These are phyloP conservation scores for Dusona sp. DNA, from an alignment of 2,888 invertebrate species.

Conservation along the genomic window DNA sequence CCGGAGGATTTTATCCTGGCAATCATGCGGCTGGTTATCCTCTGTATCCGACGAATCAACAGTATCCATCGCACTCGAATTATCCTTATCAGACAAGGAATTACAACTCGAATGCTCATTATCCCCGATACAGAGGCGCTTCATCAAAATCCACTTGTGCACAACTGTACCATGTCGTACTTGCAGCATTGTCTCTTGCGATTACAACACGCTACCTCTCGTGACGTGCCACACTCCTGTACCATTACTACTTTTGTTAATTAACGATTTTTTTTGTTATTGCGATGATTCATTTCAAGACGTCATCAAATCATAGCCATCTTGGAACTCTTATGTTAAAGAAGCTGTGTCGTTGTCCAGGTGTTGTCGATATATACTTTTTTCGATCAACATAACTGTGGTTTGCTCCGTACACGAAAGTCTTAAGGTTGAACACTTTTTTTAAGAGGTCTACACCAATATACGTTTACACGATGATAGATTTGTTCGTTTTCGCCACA, in stretches of 20 bases:
- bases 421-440: background rate
- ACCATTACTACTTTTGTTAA: background rate
- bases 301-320: background rate
- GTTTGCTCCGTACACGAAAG: background rate
- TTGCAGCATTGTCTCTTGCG: conserved; percentile 64
- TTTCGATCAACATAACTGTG: background rate
- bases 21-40: conserved; percentile 65
- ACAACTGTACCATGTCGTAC: conserved; percentile 58
- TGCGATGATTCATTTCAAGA: background rate
- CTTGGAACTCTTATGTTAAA: background rate
- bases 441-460: background rate
- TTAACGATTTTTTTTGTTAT: background rate
- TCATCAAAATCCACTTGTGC: conserved; percentile 54
- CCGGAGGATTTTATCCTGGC: conserved; percentile 69
- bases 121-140: conserved; percentile 69
- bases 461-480: background rate
- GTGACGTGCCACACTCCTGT: conserved; percentile 54
- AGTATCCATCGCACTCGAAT: conserved; percentile 74
- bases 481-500: background rate
- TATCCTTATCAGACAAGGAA: conserved; percentile 74
- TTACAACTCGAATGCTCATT: conserved; percentile 72
- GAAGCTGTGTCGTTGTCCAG: background rate
- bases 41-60: conserved; percentile 72
- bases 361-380: background rate
- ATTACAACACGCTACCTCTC: conserved; percentile 62